These are phyloP conservation scores for Lithophane socia DNA, from an alignment of 2,888 invertebrate species.

Conservation along the genomic window DNA sequence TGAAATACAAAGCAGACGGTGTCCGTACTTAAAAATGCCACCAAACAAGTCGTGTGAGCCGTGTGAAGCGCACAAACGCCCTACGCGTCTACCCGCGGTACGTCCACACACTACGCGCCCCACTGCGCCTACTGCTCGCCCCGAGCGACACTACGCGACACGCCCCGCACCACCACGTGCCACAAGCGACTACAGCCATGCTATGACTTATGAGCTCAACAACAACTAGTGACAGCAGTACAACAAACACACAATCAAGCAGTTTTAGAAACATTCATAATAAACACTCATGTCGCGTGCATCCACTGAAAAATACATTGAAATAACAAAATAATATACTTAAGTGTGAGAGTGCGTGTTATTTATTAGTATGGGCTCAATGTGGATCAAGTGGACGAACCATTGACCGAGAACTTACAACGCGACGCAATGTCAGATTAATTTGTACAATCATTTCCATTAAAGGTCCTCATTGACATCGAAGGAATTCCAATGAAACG, in stretches of 20 bases:
- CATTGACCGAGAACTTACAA: conserved; percentile 49
- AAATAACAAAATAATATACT: conserved; percentile 4
- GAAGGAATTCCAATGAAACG: conserved; percentile 38
- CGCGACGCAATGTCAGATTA: conserved; percentile 49
- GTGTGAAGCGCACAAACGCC: neutral
- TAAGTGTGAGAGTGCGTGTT: neutral
- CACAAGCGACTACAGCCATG: conserved; percentile 26
- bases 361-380: neutral
- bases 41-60: neutral
- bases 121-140: conserved; percentile 15
- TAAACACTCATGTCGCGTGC: neutral
- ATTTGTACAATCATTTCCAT: conserved; percentile 48
- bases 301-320: conserved; percentile 1
- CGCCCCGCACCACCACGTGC: conserved; percentile 21
- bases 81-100: neutral
- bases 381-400: conserved; percentile 20
- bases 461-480: conserved; percentile 35
- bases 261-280: neutral
- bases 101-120: neutral
- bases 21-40: neutral
- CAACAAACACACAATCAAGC: conserved; percentile 26
- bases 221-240: conserved; percentile 11
- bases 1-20: neutral
- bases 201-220: conserved; percentile 30
- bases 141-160: conserved; percentile 19